Evolutionary conservation across 2,888 invertebrate genomes (phyloP), one percentile per base, ranked within the genome.

Genomic region (Emesis furor): DNA sequence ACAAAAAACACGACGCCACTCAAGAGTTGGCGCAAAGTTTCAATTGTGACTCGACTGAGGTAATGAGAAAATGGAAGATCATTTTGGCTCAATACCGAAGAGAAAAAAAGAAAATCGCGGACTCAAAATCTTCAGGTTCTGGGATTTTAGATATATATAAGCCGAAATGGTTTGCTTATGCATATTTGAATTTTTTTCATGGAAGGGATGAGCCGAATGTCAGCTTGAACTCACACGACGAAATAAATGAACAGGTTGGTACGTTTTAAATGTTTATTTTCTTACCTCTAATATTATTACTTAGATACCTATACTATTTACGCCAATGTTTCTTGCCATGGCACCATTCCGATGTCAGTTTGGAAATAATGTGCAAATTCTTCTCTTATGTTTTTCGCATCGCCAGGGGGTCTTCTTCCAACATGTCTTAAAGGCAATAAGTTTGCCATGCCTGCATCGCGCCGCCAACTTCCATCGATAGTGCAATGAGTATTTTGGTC

Each of bases 31-130:
- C 84, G 2, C 75, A 83, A 84, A 83, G 78, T 77, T 86, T 86
- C 77, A 83, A 79, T 81, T 76, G 73, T 59, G 30, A 65, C 79
- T 84, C 83, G 79, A 83, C 82, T 75, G 86, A 86, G 86, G 76
- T 86, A 85, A 83, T 86, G 82, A 84, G 87, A 84, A 86, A 87
- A 82, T 86, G 82, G 83, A 83, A 86, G 76, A 87, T 87, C 83
- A 84, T 87, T 87, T 87, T 86, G 78, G 82, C 84, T 78, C 81
- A 86, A 75, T 86, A 86, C 67, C 83, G 82, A 83, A 85, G 85
- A 86, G 83, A 87, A 83, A 87, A 87, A 77, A 84, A 87, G 81
- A 86, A 86, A 82, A 82, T 86, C 67, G 77, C 78, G 77, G 86
- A 78, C 24, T 87, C 81, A 79, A 85, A 87, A 87, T 79, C 82